A percentile compares a stretch with the other conserved stretches of the same genome.
phyloP scores from a whole-genome alignment of 2,888 invertebrate species.

The Zeuzera pyrina region DNA sequence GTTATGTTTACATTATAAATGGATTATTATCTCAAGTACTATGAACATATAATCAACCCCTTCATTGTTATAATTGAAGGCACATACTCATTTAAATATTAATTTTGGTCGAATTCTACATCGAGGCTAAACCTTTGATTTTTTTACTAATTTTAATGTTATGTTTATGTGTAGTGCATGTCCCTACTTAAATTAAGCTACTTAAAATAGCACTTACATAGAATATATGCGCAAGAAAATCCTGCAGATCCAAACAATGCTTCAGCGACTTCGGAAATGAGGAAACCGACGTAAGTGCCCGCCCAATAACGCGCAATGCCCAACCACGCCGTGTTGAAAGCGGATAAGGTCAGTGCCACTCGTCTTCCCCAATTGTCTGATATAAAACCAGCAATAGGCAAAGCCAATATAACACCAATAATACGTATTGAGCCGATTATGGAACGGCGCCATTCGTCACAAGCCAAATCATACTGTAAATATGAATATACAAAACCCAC shows the following conservation, averaged over 20 bases:
- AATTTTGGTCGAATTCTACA: too few relatives aligned
- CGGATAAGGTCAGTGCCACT: slow-evolving; percentile 68
- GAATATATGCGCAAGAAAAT: slow-evolving; percentile 79
- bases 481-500: too few relatives aligned
- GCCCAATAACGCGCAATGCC: slow-evolving; percentile 75
- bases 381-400: slow-evolving; percentile 78
- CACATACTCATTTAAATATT: too few relatives aligned
- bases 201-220: slow-evolving; percentile 73
- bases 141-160: too few relatives aligned
- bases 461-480: slow-evolving; percentile 73
- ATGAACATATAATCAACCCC: too few relatives aligned
- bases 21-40: too few relatives aligned
- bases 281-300: slow-evolving; percentile 75
- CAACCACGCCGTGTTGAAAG: slow-evolving; percentile 72
- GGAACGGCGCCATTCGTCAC: slow-evolving; percentile 79
- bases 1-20: too few relatives aligned
- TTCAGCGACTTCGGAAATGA: slow-evolving; percentile 78
- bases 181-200: too few relatives aligned
- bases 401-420: slow-evolving; percentile 76
- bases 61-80: too few relatives aligned
- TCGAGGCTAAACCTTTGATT: too few relatives aligned
- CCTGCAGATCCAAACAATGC: slow-evolving; percentile 77
- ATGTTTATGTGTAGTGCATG: too few relatives aligned
- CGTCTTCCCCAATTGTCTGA: slow-evolving; percentile 81
- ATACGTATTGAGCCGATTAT: slow-evolving; percentile 80